phyloP scores from a whole-genome alignment of 2,888 invertebrate species.

The Bembecia ichneumoniformis region DNA sequence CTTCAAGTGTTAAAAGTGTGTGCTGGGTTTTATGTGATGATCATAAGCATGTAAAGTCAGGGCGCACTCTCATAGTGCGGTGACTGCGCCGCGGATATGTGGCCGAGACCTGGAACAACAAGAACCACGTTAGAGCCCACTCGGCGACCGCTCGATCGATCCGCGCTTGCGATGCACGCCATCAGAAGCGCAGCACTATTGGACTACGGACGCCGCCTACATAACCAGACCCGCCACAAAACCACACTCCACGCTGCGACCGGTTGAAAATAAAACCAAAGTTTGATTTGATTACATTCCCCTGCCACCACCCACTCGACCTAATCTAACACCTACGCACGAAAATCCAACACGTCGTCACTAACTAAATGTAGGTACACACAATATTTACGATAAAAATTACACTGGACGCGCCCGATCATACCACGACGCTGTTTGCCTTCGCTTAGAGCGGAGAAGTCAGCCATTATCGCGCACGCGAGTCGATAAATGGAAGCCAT shows the following conservation, averaged over 20 bases:
- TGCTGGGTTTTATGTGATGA: constrained; percentile 36
- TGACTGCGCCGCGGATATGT: constrained; percentile 33
- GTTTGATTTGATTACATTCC: constrained; percentile 41
- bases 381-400: background rate
- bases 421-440: constrained; percentile 15
- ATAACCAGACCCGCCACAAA: constrained; percentile 8
- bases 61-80: constrained; percentile 62
- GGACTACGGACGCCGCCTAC: constrained; percentile 8
- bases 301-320: constrained; percentile 37
- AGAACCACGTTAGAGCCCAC: constrained; percentile 28
- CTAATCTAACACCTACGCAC: constrained; percentile 39
- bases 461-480: constrained; percentile 70
- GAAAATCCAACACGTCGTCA: constrained; percentile 25
- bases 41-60: constrained; percentile 47
- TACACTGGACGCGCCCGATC: background rate
- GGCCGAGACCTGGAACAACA: constrained; percentile 59
- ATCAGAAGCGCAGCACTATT: constrained; percentile 8
- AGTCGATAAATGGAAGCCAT: constrained; percentile 70
- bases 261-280: constrained; percentile 16
- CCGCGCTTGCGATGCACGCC: constrained; percentile 7
- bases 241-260: constrained; percentile 15
- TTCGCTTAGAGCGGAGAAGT: constrained; percentile 43
- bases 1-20: constrained; percentile 30
- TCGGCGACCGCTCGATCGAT: constrained; percentile 9
- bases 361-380: constrained; percentile 6